Conservation (phyloP, 2,797 vertebrate genomes). For the Onychomys arenicola region DNA sequence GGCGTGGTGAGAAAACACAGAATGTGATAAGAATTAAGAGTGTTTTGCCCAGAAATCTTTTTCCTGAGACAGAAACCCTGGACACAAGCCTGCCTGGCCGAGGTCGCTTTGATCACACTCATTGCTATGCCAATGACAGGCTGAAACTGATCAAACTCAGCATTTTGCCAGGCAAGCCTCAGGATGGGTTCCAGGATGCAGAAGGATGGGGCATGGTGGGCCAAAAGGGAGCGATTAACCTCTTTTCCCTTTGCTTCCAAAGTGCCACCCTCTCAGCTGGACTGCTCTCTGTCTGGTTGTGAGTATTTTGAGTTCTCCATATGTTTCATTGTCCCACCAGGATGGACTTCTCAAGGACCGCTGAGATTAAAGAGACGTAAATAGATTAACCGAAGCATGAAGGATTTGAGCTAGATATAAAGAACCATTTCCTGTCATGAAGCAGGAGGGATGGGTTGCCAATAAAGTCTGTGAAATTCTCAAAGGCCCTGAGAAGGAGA, state of each 20-base stretch:
- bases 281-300: slow-evolving; percentile 42
- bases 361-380: slow-evolving; percentile 68
- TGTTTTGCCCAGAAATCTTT: background rate
- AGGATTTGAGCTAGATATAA: slow-evolving; percentile 70
- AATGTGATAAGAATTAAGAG: background rate
- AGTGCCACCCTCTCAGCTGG: slow-evolving; percentile 56
- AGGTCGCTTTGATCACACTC: background rate
- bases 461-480: slow-evolving; percentile 60
- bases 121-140: background rate
- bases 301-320: slow-evolving; percentile 42
- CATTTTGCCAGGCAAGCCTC: background rate
- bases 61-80: slow-evolving; percentile 4
- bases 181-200: background rate
- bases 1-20: background rate
- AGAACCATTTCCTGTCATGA: slow-evolving; percentile 66
- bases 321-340: slow-evolving; percentile 54
- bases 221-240: background rate
- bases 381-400: slow-evolving; percentile 72
- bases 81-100: background rate
- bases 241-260: slow-evolving; percentile 41
- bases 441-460: slow-evolving; percentile 47
- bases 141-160: background rate
- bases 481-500: slow-evolving; percentile 43
- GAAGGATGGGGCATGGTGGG: too few relatives aligned
- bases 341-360: slow-evolving; percentile 29